Evolutionary conservation across 2,113 vertebrate genomes (phyloP).

Genomic region (Isurus oxyrinchus): DNA sequence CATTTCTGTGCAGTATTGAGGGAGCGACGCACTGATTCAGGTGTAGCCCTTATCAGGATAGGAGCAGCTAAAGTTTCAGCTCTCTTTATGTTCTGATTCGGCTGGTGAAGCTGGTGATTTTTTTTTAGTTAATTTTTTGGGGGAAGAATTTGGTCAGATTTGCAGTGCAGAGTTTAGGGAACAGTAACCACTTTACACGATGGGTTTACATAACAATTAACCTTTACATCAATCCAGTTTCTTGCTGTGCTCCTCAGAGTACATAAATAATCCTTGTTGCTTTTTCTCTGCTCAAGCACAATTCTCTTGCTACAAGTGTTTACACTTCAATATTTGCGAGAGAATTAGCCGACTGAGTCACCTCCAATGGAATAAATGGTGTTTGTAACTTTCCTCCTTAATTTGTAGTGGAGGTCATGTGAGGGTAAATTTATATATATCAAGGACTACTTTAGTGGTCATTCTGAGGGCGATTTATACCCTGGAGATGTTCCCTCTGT

Average conservation of each 20-base stretch:
- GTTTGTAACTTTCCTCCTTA: background rate
- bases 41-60: background rate
- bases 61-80: background rate
- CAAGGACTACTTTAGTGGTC: background rate
- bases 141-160: too few relatives aligned
- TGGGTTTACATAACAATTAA: background rate
- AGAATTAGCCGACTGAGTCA: background rate
- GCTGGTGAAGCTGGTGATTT: too few relatives aligned
- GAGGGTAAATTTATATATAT: background rate
- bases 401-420: background rate
- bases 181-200: too few relatives aligned
- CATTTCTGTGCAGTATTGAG: background rate
- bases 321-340: background rate
- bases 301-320: background rate
- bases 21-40: background rate
- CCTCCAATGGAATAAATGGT: background rate
- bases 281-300: too few relatives aligned
- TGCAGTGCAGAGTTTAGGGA: too few relatives aligned
- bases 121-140: too few relatives aligned
- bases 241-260: background rate
- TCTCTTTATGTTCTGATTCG: background rate
- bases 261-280: background rate
- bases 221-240: background rate
- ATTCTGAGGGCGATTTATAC: background rate
- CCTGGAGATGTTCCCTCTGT: background rate